A percentile compares a stretch with the other conserved stretches of the same genome.
phyloP scores from a whole-genome alignment of 2,113 vertebrate species.

The Romanogobio albipinnatus region DNA sequence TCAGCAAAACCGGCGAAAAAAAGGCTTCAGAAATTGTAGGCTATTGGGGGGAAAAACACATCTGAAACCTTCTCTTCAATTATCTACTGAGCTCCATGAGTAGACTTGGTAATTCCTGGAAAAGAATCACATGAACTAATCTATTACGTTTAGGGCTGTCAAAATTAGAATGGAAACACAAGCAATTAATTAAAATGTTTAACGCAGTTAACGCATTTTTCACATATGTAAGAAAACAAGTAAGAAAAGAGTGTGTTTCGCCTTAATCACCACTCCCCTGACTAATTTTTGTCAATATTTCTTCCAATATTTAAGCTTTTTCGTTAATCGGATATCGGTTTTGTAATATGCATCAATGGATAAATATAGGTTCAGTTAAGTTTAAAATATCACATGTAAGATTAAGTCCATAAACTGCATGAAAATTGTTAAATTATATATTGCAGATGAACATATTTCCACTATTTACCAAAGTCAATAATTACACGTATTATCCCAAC shows the following conservation, averaged over 20 bases:
- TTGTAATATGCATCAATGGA: not conserved
- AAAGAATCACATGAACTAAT: slow-evolving; percentile 11
- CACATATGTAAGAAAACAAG: not conserved
- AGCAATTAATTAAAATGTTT: not conserved
- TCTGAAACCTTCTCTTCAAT: slow-evolving; percentile 27
- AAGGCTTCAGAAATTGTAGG: slow-evolving; percentile 10
- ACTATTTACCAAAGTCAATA: not conserved
- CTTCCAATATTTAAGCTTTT: not conserved
- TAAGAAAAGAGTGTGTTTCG: not conserved
- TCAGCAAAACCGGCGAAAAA: slow-evolving; percentile 43
- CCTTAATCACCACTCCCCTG: not conserved
- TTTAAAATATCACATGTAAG: not conserved
- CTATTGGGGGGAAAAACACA: not conserved
- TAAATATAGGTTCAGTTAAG: not conserved
- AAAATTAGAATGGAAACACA: not conserved
- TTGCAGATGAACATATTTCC: not conserved
- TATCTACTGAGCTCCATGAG: slow-evolving; percentile 12
- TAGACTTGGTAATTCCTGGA: not conserved
- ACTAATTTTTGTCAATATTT: not conserved
- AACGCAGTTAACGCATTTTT: not conserved
- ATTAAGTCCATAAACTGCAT: not conserved
- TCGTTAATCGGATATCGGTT: not conserved
- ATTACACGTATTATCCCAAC: not conserved
- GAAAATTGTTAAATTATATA: not conserved
- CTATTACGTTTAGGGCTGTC: slow-evolving; percentile 2